Evolutionary conservation across 1,140 invertebrate species (phyloP).

Genomic region (Nebria ingens): DNA sequence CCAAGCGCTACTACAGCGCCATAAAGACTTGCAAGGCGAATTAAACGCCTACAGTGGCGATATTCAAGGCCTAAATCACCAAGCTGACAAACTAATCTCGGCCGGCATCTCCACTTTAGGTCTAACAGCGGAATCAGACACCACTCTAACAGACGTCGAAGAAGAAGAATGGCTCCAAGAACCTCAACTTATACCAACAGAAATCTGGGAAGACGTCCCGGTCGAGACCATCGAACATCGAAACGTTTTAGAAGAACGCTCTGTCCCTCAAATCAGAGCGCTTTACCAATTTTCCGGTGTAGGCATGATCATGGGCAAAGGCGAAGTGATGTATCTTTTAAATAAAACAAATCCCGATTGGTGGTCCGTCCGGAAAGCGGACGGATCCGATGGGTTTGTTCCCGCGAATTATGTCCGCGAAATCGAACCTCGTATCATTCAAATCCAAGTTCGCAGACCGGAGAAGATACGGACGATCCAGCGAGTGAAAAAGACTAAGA

Average conservation of each 20-base stretch:
- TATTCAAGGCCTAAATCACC: slow-evolving; percentile 73
- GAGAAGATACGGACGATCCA: slow-evolving; percentile 72
- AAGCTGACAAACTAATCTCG: slow-evolving; percentile 71
- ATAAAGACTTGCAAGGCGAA: slow-evolving; percentile 82
- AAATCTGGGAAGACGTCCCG: slow-evolving; percentile 84
- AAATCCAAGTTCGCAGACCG: slow-evolving; percentile 71
- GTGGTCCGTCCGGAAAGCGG: slow-evolving; percentile 92
- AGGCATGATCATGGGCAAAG: slow-evolving; percentile 86
- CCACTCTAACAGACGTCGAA: slow-evolving; percentile 45
- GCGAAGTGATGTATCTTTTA: slow-evolving; percentile 82
- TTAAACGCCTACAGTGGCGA: slow-evolving; percentile 84
- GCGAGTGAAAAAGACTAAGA: slow-evolving; percentile 80
- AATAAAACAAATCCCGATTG: slow-evolving; percentile 95
- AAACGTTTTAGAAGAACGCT: slow-evolving; percentile 73
- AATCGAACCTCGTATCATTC: slow-evolving; percentile 76
- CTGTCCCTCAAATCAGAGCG: slow-evolving; percentile 80
- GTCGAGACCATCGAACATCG: slow-evolving; percentile 74
- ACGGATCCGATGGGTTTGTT: slow-evolving; percentile 90
- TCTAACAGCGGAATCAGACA: slow-evolving; percentile 55
- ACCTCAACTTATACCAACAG: slow-evolving; percentile 70
- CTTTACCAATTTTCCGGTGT: slow-evolving; percentile 88
- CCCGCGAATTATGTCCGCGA: slow-evolving; percentile 95
- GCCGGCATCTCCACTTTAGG: slow-evolving; percentile 45
- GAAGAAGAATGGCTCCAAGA: slow-evolving; percentile 70
- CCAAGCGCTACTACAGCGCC: slow-evolving; percentile 71